Evolutionary conservation across 2,888 invertebrate species (phyloP).

Genomic region (Coelopa pilipes): DNA sequence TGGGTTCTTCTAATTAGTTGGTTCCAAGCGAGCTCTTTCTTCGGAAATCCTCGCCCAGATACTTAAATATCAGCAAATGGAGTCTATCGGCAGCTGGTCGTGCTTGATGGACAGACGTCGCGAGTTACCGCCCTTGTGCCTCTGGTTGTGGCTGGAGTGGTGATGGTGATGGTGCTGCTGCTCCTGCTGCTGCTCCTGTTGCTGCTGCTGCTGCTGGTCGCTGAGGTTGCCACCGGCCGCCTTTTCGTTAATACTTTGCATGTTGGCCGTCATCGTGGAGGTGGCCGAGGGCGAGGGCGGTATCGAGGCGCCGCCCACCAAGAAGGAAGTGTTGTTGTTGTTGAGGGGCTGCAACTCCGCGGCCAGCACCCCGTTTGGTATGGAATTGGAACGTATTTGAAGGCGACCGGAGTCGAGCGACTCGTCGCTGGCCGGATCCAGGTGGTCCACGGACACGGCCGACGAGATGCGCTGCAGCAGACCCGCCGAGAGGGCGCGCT

Average conservation of each 20-base stretch:
- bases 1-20: no score
- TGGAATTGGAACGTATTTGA: conserved; percentile 66
- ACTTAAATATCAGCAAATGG: conserved; percentile 65
- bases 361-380: conserved; percentile 63
- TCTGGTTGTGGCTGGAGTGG: conserved; percentile 37
- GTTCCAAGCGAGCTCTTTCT: neutral
- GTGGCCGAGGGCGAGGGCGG: conserved; percentile 48
- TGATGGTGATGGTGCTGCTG: conserved; percentile 44
- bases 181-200: conserved; percentile 44
- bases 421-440: conserved; percentile 67
- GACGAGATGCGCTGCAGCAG: conserved; percentile 63
- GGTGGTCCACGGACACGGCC: conserved; percentile 63
- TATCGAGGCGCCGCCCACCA: conserved; percentile 59
- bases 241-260: conserved; percentile 65
- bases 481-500: conserved; percentile 64
- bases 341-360: conserved; percentile 58
- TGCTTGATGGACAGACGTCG: conserved; percentile 66
- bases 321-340: conserved; percentile 51
- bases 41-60: conserved; percentile 17
- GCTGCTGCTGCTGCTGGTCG: conserved; percentile 49
- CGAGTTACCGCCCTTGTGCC: conserved; percentile 53
- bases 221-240: conserved; percentile 59
- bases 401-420: conserved; percentile 64
- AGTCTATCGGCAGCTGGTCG: conserved; percentile 65
- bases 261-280: conserved; percentile 51